A percentile compares a stretch with the other conserved stretches of the same genome.
Conservation (phyloP, 2,113 vertebrate genomes). For the Pleuronectes platessa region DNA sequence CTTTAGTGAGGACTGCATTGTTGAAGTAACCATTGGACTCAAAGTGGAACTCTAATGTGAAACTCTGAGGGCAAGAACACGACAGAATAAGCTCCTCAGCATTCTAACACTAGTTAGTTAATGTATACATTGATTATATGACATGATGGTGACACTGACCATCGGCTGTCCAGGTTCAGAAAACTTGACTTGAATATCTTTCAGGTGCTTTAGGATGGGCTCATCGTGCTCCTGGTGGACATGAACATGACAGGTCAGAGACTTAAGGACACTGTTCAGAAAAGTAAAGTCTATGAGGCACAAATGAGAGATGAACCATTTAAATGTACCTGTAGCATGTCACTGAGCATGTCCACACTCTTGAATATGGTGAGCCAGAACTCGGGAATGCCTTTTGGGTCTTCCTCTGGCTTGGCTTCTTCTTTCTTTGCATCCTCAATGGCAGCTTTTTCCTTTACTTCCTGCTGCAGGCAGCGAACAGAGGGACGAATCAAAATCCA, state of each 20-base stretch:
- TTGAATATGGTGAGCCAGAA: constrained; percentile 99
- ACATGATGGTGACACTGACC: constrained; percentile 83
- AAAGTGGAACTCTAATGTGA: constrained; percentile 97
- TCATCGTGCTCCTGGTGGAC: constrained; percentile 92
- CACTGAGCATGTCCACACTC: constrained; percentile 96
- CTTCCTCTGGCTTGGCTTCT: constrained; percentile 80
- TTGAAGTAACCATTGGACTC: constrained; percentile 95
- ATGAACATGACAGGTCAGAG: constrained; percentile 2
- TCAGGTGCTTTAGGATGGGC: constrained; percentile 95
- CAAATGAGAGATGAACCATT: not conserved
- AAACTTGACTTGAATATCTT: constrained; percentile 97
- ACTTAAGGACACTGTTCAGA: not conserved
- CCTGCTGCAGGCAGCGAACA: constrained; percentile 79
- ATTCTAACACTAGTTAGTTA: not conserved
- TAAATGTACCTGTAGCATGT: constrained; percentile 90
- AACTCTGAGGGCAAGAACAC: constrained; percentile 83
- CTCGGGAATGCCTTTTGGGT: constrained; percentile 93
- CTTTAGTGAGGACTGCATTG: constrained; percentile 94
- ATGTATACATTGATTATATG: not conserved
- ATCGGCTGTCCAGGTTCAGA: constrained; percentile 95
- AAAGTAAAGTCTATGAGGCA: not conserved
- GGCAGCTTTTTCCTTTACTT: constrained; percentile 90
- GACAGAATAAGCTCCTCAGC: not conserved
- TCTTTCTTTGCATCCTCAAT: constrained; percentile 89
- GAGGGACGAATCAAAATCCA: constrained; percentile 9